phyloP scores from a whole-genome alignment of 2,113 vertebrate genomes.

The Pavo muticus region DNA sequence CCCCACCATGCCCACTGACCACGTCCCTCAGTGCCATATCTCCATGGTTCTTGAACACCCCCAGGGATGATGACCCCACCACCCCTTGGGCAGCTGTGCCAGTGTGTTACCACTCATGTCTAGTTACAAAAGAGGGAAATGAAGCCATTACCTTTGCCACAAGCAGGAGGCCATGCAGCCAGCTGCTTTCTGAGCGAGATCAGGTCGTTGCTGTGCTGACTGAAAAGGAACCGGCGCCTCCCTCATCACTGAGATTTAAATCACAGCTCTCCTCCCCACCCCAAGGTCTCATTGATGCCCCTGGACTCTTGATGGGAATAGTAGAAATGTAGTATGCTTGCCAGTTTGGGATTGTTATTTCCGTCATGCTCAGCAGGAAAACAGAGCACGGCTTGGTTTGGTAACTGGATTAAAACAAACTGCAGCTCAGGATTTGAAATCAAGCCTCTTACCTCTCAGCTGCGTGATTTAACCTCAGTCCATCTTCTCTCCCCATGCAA shows the following conservation, averaged over 20 bases:
- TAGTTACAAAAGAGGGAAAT: neutral
- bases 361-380: neutral
- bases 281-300: slow-evolving; percentile 51
- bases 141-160: neutral
- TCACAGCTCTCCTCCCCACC: neutral
- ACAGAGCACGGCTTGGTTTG: neutral
- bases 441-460: neutral
- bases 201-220: neutral
- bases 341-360: slow-evolving; percentile 29
- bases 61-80: no score
- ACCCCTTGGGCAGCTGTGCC: no score
- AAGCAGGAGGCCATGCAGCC: slow-evolving; percentile 33
- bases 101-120: no score
- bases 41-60: no score
- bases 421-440: neutral
- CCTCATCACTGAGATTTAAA: slow-evolving; percentile 43
- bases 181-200: neutral
- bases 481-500: neutral
- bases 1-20: no score
- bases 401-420: slow-evolving; percentile 63
- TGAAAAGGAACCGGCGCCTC: neutral
- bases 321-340: neutral
- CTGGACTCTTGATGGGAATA: neutral
- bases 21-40: no score
- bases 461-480: slow-evolving; percentile 5